These are phyloP conservation scores for Apodemus agrarius DNA, from an alignment of 2,797 vertebrate species.

Conservation along the genomic window DNA sequence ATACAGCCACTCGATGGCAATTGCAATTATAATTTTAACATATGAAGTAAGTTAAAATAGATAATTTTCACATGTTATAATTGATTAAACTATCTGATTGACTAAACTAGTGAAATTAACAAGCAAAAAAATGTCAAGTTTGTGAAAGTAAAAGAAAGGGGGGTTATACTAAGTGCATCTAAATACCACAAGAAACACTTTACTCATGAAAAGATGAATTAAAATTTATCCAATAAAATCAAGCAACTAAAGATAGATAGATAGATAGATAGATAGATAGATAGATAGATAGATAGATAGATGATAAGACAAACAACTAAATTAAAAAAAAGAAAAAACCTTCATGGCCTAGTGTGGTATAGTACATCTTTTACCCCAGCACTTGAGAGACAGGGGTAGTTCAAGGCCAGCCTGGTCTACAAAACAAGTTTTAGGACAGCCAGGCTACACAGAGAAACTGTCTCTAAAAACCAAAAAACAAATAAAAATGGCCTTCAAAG, in stretches of 20 bases:
- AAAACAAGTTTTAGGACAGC: neutral
- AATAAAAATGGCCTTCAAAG: neutral
- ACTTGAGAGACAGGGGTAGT: neutral
- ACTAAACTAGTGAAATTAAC: conserved; percentile 1
- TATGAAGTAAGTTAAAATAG: neutral
- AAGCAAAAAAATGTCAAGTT: neutral
- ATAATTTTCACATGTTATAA: neutral
- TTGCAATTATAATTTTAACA: neutral
- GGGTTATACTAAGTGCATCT: neutral
- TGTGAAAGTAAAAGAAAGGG: conserved; percentile 9
- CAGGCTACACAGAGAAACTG: neutral
- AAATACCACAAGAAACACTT: neutral
- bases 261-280: neutral
- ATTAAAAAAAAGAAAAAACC: too few species aligned
- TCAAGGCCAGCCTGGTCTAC: neutral
- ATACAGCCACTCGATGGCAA: neutral
- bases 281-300: too few species aligned
- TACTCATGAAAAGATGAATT: conserved; percentile 24
- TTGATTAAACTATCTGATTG: conserved; percentile 11
- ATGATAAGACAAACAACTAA: neutral
- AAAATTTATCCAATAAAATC: conserved; percentile 33
- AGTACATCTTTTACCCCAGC: neutral
- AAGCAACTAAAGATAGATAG: neutral
- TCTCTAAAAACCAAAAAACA: neutral
- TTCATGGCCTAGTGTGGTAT: neutral